A percentile compares a stretch with the other conserved stretches of the same genome.
Conservation (phyloP, 2,113 vertebrate genomes). For the Oceanites oceanicus region DNA sequence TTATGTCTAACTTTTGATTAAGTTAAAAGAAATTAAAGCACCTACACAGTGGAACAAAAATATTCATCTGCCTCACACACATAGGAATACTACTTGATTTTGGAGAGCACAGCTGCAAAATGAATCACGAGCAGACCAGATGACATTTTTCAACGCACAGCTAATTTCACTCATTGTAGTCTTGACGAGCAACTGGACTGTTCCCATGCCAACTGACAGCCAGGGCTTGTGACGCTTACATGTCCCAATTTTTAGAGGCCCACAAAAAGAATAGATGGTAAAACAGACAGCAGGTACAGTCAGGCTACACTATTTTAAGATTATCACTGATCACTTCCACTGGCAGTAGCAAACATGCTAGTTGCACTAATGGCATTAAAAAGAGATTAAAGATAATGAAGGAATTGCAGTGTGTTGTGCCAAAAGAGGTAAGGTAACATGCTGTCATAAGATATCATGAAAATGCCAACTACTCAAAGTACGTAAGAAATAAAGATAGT, state of each 20-base stretch:
- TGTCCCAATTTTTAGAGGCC: background rate
- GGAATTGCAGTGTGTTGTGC: background rate
- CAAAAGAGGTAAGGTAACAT: background rate
- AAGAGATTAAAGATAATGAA: slow-evolving; percentile 5
- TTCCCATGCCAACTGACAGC: background rate
- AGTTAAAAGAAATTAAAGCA: background rate
- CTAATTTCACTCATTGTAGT: background rate
- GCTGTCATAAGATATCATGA: background rate
- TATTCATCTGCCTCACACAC: background rate
- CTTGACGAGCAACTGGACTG: background rate
- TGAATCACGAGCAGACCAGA: background rate
- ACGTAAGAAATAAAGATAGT: background rate
- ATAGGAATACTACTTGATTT: background rate
- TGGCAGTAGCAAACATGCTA: background rate
- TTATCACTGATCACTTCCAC: background rate
- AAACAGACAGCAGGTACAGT: background rate
- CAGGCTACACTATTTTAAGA: background rate
- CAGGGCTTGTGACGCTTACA: background rate
- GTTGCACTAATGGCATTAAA: background rate
- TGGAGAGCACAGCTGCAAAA: background rate
- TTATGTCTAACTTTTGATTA: background rate
- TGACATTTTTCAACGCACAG: background rate
- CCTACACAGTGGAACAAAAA: background rate
- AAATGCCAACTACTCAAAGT: background rate
- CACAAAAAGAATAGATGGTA: background rate